Evolutionary conservation across 2,888 invertebrate genomes (phyloP).

Genomic region (Timema cristinae): DNA sequence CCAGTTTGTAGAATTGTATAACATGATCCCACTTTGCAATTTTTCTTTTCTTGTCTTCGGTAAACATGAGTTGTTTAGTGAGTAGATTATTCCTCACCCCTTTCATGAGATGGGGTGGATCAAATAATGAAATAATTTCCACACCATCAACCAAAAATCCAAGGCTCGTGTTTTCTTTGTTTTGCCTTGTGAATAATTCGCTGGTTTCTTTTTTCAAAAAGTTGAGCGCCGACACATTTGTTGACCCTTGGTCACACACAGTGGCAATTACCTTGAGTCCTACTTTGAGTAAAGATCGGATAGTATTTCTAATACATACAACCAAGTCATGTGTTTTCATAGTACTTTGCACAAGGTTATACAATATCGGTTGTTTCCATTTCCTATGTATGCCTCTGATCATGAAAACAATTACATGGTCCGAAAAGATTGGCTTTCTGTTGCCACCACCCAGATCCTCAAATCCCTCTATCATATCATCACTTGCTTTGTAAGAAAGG

Average conservation of each 20-base stretch:
- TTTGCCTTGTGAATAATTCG: background rate
- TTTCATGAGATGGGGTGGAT: background rate
- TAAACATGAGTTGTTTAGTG: background rate
- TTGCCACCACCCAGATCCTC: background rate
- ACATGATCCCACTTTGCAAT: background rate
- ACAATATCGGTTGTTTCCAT: background rate
- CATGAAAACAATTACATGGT: background rate
- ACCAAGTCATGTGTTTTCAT: background rate
- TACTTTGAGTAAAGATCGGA: background rate
- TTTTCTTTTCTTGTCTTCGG: background rate
- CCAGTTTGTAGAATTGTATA: background rate
- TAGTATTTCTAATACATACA: background rate
- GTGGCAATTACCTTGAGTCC: background rate
- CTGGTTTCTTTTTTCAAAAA: background rate
- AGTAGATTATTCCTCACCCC: background rate
- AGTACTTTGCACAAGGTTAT: background rate
- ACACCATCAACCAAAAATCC: constrained; percentile 5
- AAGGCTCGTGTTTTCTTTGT: background rate
- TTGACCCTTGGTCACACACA: background rate
- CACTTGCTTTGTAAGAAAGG: background rate
- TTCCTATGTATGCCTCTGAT: background rate
- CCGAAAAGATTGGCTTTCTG: background rate
- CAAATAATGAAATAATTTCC: background rate
- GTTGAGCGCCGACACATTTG: background rate
- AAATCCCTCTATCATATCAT: background rate